Percentiles rank a stretch among this genome's conserved stretches.
phyloP scores from a whole-genome alignment of 2,888 invertebrate genomes.

The Microctonus brassicae region DNA sequence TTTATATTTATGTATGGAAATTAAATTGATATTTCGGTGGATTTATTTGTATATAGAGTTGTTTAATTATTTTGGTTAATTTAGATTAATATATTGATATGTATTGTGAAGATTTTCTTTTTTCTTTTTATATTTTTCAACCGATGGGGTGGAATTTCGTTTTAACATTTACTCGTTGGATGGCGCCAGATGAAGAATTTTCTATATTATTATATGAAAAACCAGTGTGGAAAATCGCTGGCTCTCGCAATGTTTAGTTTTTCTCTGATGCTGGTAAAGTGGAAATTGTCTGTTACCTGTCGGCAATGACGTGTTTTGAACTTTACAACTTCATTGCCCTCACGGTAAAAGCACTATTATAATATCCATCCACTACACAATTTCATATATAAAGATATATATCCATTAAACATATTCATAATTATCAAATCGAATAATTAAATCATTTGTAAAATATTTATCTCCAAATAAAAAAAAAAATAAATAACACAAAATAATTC shows the following conservation, averaged over 20 bases:
- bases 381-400: too few species aligned
- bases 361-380: conserved; percentile 17
- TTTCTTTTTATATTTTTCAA: background rate
- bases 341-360: background rate
- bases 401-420: too few species aligned
- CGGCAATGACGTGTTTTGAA: conserved; percentile 41
- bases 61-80: too few species aligned
- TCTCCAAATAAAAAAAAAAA: too few species aligned
- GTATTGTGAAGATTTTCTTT: too few species aligned
- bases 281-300: conserved; percentile 43
- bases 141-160: conserved; percentile 24
- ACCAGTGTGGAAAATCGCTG: conserved; percentile 32
- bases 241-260: conserved; percentile 7
- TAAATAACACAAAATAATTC: too few species aligned
- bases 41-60: too few species aligned
- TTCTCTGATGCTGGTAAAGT: conserved; percentile 57
- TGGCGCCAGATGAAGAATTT: conserved; percentile 59
- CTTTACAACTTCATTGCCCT: background rate
- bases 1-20: too few species aligned
- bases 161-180: conserved; percentile 52
- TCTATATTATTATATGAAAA: conserved; percentile 14
- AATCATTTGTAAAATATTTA: too few species aligned
- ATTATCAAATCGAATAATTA: too few species aligned
- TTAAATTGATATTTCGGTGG: too few species aligned
- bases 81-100: too few species aligned